Percentiles rank a stretch among this genome's conserved stretches.
Conservation (phyloP, 2,888 invertebrate species). For the Netelia melanura region DNA sequence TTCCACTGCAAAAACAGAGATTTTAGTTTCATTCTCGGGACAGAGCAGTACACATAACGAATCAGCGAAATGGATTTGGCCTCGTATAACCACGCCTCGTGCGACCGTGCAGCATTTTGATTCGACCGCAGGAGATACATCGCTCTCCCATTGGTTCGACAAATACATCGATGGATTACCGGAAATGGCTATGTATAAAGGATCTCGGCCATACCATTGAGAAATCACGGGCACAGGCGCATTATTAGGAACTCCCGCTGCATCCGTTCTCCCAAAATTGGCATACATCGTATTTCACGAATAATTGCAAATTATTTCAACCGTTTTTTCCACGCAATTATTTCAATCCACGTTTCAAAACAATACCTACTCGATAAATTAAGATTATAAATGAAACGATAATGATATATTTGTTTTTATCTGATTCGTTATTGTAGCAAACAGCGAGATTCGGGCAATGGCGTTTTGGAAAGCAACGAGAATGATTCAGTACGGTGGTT, state of each 20-base stretch:
- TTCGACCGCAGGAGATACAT: constrained; percentile 1
- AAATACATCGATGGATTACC: constrained; percentile 51
- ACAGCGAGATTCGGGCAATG: constrained; percentile 75
- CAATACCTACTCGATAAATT: neutral
- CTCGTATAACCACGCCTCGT: constrained; percentile 62
- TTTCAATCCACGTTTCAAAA: neutral
- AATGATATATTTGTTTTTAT: constrained; percentile 26
- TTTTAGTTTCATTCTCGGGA: constrained; percentile 40
- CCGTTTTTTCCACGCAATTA: neutral
- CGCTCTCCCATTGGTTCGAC: constrained; percentile 42
- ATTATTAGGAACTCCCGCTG: neutral
- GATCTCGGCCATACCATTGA: neutral
- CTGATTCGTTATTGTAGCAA: constrained; percentile 70
- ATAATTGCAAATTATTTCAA: neutral
- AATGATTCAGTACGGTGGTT: constrained; percentile 69
- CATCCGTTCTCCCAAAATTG: neutral
- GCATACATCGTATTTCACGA: neutral
- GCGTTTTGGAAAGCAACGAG: constrained; percentile 72
- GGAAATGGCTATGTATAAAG: constrained; percentile 10
- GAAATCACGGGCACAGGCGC: neutral
- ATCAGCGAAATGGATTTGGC: constrained; percentile 48
- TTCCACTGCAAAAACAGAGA: constrained; percentile 22
- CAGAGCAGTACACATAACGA: constrained; percentile 1
- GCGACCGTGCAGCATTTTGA: constrained; percentile 60
- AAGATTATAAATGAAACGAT: neutral